These are phyloP conservation scores for Apaloderma vittatum DNA, from an alignment of 2,113 vertebrate species.

Conservation along the genomic window DNA sequence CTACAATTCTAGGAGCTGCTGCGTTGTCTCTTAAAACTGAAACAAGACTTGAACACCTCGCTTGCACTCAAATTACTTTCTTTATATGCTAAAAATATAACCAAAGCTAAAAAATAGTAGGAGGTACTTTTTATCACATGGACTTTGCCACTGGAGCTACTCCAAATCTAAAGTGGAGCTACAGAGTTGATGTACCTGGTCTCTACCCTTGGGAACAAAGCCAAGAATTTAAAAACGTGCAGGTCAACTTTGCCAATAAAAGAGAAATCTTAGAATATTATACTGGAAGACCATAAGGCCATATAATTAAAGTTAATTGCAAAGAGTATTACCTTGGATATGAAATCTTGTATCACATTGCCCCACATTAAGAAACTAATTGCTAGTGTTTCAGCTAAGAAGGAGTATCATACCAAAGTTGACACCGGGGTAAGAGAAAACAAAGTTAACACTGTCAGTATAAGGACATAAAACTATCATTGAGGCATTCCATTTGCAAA, in stretches of 20 bases:
- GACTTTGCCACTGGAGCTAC: neutral
- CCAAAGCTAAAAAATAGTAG: neutral
- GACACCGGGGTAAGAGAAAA: neutral
- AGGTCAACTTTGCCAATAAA: neutral
- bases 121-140: neutral
- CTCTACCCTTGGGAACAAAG: neutral
- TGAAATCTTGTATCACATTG: neutral
- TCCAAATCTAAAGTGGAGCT: neutral
- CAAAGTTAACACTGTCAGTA: neutral
- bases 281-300: neutral
- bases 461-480: neutral
- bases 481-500: neutral
- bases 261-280: neutral
- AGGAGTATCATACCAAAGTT: neutral
- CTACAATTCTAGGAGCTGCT: neutral
- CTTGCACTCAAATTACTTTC: neutral
- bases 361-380: neutral
- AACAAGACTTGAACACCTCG: neutral
- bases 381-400: neutral
- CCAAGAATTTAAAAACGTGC: neutral
- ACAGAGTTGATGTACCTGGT: neutral
- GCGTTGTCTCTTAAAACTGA: neutral
- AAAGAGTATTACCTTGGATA: neutral
- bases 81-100: neutral
- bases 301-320: neutral